Conservation (phyloP, 2,888 invertebrate species). For the Tuta absoluta region DNA sequence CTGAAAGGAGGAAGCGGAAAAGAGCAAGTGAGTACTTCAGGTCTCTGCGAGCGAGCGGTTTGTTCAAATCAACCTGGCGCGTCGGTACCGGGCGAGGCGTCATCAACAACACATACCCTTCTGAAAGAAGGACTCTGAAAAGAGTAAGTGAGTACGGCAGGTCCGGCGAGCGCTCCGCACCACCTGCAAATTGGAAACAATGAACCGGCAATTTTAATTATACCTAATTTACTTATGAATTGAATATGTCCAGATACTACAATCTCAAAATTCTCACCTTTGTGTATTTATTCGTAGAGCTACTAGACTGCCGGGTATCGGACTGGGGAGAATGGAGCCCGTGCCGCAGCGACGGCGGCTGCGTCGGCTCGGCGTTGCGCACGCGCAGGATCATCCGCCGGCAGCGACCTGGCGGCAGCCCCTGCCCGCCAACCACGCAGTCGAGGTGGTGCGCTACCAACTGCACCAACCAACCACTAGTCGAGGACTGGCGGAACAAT, state of each 20-base stretch:
- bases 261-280: neutral
- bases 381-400: constrained; percentile 88
- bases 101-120: constrained; percentile 68
- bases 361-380: constrained; percentile 93
- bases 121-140: constrained; percentile 77
- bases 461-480: constrained; percentile 56
- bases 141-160: constrained; percentile 61
- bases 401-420: constrained; percentile 88
- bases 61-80: constrained; percentile 86
- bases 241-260: neutral
- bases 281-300: constrained; percentile 53
- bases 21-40: constrained; percentile 80
- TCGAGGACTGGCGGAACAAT: constrained; percentile 67
- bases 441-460: constrained; percentile 93
- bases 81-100: constrained; percentile 77
- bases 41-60: constrained; percentile 82
- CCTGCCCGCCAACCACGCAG: constrained; percentile 91
- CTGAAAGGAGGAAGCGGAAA: constrained; percentile 77
- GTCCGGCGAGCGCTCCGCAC: too few relatives aligned
- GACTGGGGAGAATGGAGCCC: constrained; percentile 94
- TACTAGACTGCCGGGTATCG: constrained; percentile 91
- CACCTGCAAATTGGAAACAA: too few relatives aligned
- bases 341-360: constrained; percentile 94
- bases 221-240: neutral
- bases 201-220: too few relatives aligned